Evolutionary conservation across 2,888 invertebrate species (phyloP).

Genomic region (Drosophila nr. medialis): DNA sequence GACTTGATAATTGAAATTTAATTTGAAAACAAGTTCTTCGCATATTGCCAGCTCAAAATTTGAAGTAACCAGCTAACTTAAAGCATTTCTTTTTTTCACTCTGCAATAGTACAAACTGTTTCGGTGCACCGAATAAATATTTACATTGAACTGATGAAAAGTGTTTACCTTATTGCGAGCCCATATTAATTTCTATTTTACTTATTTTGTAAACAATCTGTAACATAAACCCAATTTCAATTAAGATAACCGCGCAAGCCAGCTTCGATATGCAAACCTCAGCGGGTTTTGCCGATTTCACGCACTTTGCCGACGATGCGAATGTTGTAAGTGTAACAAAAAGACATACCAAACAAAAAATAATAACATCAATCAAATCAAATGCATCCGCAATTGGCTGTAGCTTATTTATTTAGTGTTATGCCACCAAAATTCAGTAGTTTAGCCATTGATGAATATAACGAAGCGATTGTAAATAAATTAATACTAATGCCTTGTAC

Average conservation of each 20-base stretch:
- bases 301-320: slow-evolving; percentile 86
- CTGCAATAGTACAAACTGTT: slow-evolving; percentile 1
- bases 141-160: slow-evolving; percentile 12
- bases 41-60: background rate
- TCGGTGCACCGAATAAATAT: slow-evolving; percentile 27
- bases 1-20: slow-evolving; percentile 10
- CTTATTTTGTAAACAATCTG: slow-evolving; percentile 41
- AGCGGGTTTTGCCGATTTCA: slow-evolving; percentile 88
- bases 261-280: slow-evolving; percentile 84
- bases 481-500: slow-evolving; percentile 16
- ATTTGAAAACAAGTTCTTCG: slow-evolving; percentile 9
- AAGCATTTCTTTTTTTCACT: background rate
- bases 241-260: slow-evolving; percentile 83
- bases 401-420: slow-evolving; percentile 52
- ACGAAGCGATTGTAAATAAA: slow-evolving; percentile 8
- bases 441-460: slow-evolving; percentile 17
- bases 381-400: slow-evolving; percentile 55
- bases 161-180: slow-evolving; percentile 7
- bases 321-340: slow-evolving; percentile 73
- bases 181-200: slow-evolving; percentile 28
- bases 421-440: slow-evolving; percentile 54
- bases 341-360: slow-evolving; percentile 33
- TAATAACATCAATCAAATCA: slow-evolving; percentile 26
- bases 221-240: slow-evolving; percentile 45
- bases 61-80: background rate